phyloP scores from a whole-genome alignment of 2,113 vertebrate genomes.

The Anolis carolinensis region DNA sequence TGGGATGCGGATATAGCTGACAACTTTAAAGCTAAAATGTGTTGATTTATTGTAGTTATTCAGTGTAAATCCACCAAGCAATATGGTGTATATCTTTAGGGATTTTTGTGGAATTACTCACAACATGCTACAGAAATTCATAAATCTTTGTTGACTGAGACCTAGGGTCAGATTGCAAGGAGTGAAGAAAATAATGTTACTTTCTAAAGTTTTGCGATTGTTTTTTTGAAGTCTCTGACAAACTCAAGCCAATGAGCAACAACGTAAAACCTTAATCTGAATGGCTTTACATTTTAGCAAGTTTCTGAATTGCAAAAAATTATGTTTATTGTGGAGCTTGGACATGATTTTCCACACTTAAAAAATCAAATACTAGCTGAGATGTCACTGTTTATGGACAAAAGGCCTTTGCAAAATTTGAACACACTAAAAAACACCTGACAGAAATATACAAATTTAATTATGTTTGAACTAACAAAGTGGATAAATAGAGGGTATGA shows the following conservation, averaged over 20 bases:
- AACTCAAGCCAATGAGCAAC: not conserved
- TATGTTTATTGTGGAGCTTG: not conserved
- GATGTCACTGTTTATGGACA: not conserved
- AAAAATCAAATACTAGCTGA: not conserved
- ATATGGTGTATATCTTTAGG: not conserved
- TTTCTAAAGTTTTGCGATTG: not conserved
- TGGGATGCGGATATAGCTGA: not conserved
- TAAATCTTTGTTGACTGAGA: not conserved
- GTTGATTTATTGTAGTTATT: not conserved
- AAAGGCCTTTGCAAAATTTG: not conserved
- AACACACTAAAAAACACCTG: not conserved
- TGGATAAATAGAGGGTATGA: no score
- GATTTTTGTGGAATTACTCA: not conserved
- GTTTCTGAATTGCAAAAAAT: slow-evolving; percentile 14
- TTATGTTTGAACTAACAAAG: not conserved
- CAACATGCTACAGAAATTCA: not conserved
- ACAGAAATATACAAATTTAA: not conserved
- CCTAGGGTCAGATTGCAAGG: not conserved
- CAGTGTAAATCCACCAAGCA: not conserved
- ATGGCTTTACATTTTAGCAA: not conserved
- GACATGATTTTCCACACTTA: not conserved
- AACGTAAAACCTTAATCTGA: not conserved
- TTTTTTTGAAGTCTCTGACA: not conserved
- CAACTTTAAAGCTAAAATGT: not conserved
- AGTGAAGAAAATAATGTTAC: not conserved